Evolutionary conservation across 2,888 invertebrate genomes (phyloP).

Genomic region (Pandemis corylana): DNA sequence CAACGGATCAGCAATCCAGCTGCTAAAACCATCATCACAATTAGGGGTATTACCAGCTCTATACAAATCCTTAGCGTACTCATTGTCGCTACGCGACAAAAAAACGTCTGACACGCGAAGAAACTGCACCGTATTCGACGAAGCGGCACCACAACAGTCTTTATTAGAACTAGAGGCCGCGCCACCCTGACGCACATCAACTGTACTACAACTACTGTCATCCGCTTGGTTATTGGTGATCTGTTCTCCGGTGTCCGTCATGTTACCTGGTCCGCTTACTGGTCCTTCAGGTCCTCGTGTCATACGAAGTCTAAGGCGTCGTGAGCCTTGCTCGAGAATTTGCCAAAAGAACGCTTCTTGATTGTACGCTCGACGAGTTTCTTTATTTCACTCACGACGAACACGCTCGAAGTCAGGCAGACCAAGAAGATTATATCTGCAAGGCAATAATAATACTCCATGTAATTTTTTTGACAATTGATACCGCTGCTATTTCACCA

Average conservation of each 20-base stretch:
- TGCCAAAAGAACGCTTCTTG: constrained; percentile 82
- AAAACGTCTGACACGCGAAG: constrained; percentile 32
- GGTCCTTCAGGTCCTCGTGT: constrained; percentile 82
- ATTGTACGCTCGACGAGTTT: constrained; percentile 92
- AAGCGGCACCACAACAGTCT: not conserved
- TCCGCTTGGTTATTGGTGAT: not conserved
- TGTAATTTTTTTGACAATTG: not conserved
- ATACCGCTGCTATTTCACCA: too few relatives aligned
- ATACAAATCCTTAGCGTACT: constrained; percentile 49
- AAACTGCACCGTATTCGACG: constrained; percentile 38
- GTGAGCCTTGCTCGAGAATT: constrained; percentile 74
- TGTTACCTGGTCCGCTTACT: constrained; percentile 59
- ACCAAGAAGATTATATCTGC: constrained; percentile 96
- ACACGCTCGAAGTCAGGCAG: constrained; percentile 97
- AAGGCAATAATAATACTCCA: constrained; percentile 57
- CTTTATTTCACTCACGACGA: constrained; percentile 96
- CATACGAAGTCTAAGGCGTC: constrained; percentile 90
- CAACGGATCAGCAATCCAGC: constrained; percentile 30
- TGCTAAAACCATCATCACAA: constrained; percentile 10
- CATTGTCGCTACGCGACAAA: constrained; percentile 47
- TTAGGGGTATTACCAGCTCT: not conserved
- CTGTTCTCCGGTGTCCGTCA: not conserved
- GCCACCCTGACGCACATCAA: not conserved
- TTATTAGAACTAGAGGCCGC: not conserved
- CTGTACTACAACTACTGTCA: not conserved